Percentiles rank a stretch among this genome's conserved stretches.
phyloP scores from a whole-genome alignment of 1,140 invertebrate species.

The Diorhabda sublineata region DNA sequence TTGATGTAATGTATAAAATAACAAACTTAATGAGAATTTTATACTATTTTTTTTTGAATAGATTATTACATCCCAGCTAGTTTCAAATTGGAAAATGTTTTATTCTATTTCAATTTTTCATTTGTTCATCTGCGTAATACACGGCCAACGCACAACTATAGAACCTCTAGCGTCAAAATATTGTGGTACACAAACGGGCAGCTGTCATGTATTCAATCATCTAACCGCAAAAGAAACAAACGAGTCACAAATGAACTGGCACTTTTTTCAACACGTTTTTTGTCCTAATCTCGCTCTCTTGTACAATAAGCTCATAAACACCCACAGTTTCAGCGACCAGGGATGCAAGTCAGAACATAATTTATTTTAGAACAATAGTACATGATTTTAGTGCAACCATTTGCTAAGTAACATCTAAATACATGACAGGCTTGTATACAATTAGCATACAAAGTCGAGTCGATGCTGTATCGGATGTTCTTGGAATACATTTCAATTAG shows the following conservation, averaged over 20 bases:
- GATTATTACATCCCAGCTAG: too few relatives aligned
- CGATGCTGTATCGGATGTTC: slow-evolving; percentile 29
- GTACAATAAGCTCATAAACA: slow-evolving; percentile 41
- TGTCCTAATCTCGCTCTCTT: slow-evolving; percentile 27
- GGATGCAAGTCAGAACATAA: slow-evolving; percentile 38
- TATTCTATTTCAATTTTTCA: too few relatives aligned
- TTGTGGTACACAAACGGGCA: not conserved
- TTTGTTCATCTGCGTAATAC: too few relatives aligned
- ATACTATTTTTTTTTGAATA: too few relatives aligned
- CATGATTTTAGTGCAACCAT: slow-evolving; percentile 45
- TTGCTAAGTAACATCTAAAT: slow-evolving; percentile 43
- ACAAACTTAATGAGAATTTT: too few relatives aligned
- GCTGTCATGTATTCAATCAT: slow-evolving; percentile 7
- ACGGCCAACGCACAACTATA: too few relatives aligned
- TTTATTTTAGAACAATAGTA: slow-evolving; percentile 47
- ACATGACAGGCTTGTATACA: slow-evolving; percentile 45
- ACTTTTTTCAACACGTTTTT: slow-evolving; percentile 9
- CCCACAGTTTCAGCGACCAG: slow-evolving; percentile 28
- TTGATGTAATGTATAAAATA: too few relatives aligned
- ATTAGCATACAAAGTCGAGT: slow-evolving; percentile 46
- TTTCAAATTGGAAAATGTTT: too few relatives aligned
- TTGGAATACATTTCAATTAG: slow-evolving; percentile 23
- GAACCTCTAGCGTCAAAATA: too few relatives aligned
- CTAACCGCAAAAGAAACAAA: slow-evolving; percentile 5
- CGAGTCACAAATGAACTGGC: slow-evolving; percentile 1